phyloP scores from a whole-genome alignment of 2,888 invertebrate species.

The Sceliomorpha sp. region DNA sequence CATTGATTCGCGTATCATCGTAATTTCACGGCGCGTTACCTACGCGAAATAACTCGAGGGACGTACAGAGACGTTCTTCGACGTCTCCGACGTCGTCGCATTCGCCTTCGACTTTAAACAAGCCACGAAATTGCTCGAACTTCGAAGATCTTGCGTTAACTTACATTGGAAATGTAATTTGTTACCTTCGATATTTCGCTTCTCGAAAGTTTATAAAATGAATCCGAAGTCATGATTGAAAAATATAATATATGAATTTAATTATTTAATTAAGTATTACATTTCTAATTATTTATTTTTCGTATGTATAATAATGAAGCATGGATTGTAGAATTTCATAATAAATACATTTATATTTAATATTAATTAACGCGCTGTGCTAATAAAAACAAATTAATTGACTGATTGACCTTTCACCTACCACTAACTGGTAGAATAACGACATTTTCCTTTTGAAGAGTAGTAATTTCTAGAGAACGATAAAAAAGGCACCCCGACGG shows the following conservation, averaged over 20 bases:
- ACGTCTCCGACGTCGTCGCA: conserved; percentile 61
- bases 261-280: too few relatives aligned
- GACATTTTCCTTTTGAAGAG: too few relatives aligned
- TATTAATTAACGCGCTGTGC: too few relatives aligned
- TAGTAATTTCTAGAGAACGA: conserved; percentile 38
- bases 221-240: not conserved
- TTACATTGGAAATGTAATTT: conserved; percentile 37
- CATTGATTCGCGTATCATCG: conserved; percentile 80
- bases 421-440: too few relatives aligned
- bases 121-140: conserved; percentile 80
- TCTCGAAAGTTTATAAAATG: not conserved
- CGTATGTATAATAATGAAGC: too few relatives aligned
- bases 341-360: too few relatives aligned
- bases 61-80: conserved; percentile 61
- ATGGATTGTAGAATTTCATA: too few relatives aligned
- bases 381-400: too few relatives aligned
- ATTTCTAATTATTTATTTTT: too few relatives aligned
- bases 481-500: conserved; percentile 33
- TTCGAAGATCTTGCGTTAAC: conserved; percentile 57
- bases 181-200: conserved; percentile 11
- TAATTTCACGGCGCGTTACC: conserved; percentile 81
- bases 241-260: not conserved
- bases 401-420: too few relatives aligned
- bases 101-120: conserved; percentile 75
- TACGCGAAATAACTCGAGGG: conserved; percentile 79